Conservation (phyloP, 1,140 invertebrate species). For the Formica exsecta region DNA sequence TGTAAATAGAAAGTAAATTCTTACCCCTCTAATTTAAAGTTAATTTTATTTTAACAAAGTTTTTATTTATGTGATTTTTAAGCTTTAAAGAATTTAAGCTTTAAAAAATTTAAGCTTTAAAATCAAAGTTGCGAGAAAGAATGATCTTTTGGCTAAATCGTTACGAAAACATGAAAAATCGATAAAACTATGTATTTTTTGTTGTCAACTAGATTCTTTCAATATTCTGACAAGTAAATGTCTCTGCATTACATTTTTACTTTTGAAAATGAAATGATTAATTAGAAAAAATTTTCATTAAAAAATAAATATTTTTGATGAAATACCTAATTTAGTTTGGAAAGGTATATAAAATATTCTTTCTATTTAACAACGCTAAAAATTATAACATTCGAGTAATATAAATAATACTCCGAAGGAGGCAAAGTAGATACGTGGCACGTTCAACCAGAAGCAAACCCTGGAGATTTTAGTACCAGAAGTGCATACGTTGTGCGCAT, state of each 20-base stretch:
- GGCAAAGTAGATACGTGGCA: slow-evolving; percentile 38
- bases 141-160: not conserved
- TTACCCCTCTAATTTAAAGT: not conserved
- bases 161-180: slow-evolving; percentile 11
- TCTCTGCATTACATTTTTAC: not conserved
- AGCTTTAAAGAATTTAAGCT: not conserved
- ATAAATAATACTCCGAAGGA: slow-evolving; percentile 15
- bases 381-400: not conserved
- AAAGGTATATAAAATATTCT: not conserved
- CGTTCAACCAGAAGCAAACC: slow-evolving; percentile 34
- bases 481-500: slow-evolving; percentile 48
- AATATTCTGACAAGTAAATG: slow-evolving; percentile 35
- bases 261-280: slow-evolving; percentile 5
- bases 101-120: not conserved
- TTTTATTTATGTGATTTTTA: not conserved
- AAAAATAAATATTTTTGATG: slow-evolving; percentile 17
- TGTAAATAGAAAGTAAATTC: not conserved
- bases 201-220: slow-evolving; percentile 2
- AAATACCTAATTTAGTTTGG: not conserved
- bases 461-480: slow-evolving; percentile 46
- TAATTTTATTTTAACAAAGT: not conserved
- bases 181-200: not conserved
- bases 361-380: not conserved
- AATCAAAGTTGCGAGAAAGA: not conserved
- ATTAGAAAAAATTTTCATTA: not conserved